Base-by-base conservation (phyloP, 2,888 invertebrate species). In the Dione vanillae region DNA sequence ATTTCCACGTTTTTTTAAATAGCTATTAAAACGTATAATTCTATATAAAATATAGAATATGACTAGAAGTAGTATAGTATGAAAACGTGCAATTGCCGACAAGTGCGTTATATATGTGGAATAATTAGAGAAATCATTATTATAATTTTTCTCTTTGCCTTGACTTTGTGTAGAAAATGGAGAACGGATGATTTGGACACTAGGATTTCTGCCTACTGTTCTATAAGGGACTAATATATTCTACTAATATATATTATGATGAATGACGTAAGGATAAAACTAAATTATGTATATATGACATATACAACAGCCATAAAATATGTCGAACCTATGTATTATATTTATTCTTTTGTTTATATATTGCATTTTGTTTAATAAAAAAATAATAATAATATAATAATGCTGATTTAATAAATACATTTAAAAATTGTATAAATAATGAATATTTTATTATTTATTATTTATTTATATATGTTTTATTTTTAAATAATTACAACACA, bases 231-330 rank as follows among this genome's bases (percentile, higher is more conserved):
- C 27, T 2, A 27, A 27, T 27, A 27, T 27, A 27, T 27, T 27
- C 27, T 27, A 27, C 2, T 27, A 5, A 27, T 27, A 5, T 3
- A 27, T 27, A 27, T n/a, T 27, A 45, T 45, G 43, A 43, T 12
- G 2, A 12, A 43, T 43, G 43, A 43, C 12, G 12, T 43, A 43
- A 43, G 43, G 43, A 45, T 6, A 47, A 47, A 8, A 10, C 35
- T 2, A n/a, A 35, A 1, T 27, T 27, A 27, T n/a, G n/a, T 16
- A 43, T 43, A 35, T 27, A n/a, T 14, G 19, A 47, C 19, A 47
- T 14, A 67, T 51, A 41, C 41, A 41, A 61, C 11, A 61, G 10
- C 43, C 7, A 52, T 43, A 52, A 43, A 61, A 41, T n/a, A 11
- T 16, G 27, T 11, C 19, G 10, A 14, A 41, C 16, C 35, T 52